A percentile compares a stretch with the other conserved stretches of the same genome.
Conservation (phyloP, 1,140 invertebrate genomes). For the Papilio polytes region DNA sequence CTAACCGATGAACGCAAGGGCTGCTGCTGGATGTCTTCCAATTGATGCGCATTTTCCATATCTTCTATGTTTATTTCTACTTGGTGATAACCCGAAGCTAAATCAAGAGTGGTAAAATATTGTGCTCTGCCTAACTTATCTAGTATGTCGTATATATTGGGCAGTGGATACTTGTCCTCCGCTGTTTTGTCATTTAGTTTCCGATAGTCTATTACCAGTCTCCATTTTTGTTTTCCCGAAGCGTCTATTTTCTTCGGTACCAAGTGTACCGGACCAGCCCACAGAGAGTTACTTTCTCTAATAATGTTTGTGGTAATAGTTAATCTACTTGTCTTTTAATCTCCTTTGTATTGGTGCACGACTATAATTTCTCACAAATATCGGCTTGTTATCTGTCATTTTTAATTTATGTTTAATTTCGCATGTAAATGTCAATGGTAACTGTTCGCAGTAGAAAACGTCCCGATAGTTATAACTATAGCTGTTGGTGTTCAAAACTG, state of each 20-base stretch:
- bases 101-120: slow-evolving; percentile 58
- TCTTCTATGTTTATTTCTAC: slow-evolving; percentile 43
- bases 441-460: slow-evolving; percentile 50
- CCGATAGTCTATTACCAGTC: slow-evolving; percentile 43
- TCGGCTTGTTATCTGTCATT: slow-evolving; percentile 45
- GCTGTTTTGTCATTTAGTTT: slow-evolving; percentile 44
- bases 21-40: no score
- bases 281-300: not conserved
- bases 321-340: slow-evolving; percentile 39
- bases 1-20: no score
- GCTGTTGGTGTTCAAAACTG: no score
- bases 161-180: slow-evolving; percentile 44
- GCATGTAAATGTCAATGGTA: slow-evolving; percentile 50
- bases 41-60: no score
- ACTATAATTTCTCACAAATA: slow-evolving; percentile 43
- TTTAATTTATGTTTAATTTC: slow-evolving; percentile 44
- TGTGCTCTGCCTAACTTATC: slow-evolving; percentile 49
- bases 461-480: slow-evolving; percentile 50
- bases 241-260: slow-evolving; percentile 31
- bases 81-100: slow-evolving; percentile 77
- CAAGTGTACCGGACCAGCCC: slow-evolving; percentile 15
- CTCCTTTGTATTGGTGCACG: slow-evolving; percentile 33
- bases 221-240: slow-evolving; percentile 40
- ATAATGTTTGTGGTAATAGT: slow-evolving; percentile 16
- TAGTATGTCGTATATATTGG: slow-evolving; percentile 16